Evolutionary conservation across 2,797 vertebrate genomes (phyloP).

Genomic region (Odontamblyopus rebecca): DNA sequence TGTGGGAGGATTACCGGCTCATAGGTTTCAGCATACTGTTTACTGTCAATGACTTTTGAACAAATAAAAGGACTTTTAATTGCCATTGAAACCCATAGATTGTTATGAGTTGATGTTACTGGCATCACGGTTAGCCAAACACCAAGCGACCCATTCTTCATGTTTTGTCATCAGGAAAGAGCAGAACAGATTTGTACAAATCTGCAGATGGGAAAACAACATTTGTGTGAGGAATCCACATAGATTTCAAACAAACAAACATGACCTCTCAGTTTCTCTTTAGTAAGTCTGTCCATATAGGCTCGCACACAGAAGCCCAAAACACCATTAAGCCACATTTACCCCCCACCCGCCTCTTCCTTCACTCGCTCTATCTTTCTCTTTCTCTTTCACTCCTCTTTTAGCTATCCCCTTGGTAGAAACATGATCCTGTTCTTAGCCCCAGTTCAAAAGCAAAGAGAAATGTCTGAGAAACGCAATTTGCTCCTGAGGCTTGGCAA

Average conservation of each 20-base stretch:
- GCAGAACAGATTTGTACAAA: not conserved
- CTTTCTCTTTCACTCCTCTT: conserved; percentile 17
- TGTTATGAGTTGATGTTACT: not conserved
- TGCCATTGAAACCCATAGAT: not conserved
- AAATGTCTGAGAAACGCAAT: conserved; percentile 68
- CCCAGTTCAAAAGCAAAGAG: conserved; percentile 67
- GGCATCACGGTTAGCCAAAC: not conserved
- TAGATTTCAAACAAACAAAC: not conserved
- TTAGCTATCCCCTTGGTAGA: conserved; percentile 50
- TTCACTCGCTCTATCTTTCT: too few relatives aligned
- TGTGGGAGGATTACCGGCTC: too few relatives aligned
- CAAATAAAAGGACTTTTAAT: not conserved
- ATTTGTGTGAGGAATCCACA: not conserved
- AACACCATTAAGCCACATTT: conserved; percentile 4
- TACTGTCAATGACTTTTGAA: too few relatives aligned
- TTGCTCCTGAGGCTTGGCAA: conserved; percentile 58
- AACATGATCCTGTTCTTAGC: conserved; percentile 68
- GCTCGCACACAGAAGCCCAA: conserved; percentile 27
- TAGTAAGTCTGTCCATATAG: conserved; percentile 31
- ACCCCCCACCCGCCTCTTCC: conserved; percentile 15
- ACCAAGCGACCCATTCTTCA: not conserved
- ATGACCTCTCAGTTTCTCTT: not conserved
- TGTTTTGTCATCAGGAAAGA: not conserved
- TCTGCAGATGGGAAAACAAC: not conserved
- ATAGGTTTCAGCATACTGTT: too few relatives aligned